Base-by-base conservation (phyloP, 2,797 vertebrate genomes). In the Molothrus ater region DNA sequence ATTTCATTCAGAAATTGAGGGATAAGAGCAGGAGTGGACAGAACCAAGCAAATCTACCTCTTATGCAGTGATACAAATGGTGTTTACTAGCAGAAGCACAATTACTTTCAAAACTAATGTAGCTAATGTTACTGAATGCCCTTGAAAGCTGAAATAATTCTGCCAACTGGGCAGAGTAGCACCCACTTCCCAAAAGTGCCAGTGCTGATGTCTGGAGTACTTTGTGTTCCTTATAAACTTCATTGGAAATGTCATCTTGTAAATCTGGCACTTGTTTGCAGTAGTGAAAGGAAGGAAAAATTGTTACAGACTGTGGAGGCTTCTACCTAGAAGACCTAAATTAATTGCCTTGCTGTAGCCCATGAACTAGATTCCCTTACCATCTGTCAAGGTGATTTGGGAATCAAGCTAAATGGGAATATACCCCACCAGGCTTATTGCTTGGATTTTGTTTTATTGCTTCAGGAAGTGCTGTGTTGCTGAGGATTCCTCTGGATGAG, bases 311-410 rank as follows among this genome's bases (percentile, higher is more conserved):
- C 28, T 70, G 51, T 45, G 34, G 34, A 36, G 43, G 56, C 40
- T 88, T 80, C 16, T 65, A 80, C 56, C 38, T 59, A n/a, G 48
- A 64, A 95, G 45, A 91, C 28, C 38, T 75, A 81, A 95, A 88
- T 57, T 19, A 94, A 91, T 89, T 90, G 50, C 16, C 38, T 92
- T 95, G 59, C 73, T 92, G 13, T 66, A 87, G 64, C 17, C n/a
- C 66, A 34, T 84, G 65, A 94, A 86, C 69, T 81, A 70, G 54
- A 80, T 80, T 93, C 21, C 93, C 90, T 90, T 87, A 71, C 40
- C 7, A 29, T 88, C 83, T 68, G 42, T 87, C 54, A 70, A 74
- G 74, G 56, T 84, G 56, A 83, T 94, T 86, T 96, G 75, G 48
- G 51, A 96, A 88, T 80, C 38, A 90, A 40, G 20, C 38, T 93